A percentile compares a stretch with the other conserved stretches of the same genome.
phyloP scores from a whole-genome alignment of 2,797 vertebrate species.

The Glossophaga mutica region DNA sequence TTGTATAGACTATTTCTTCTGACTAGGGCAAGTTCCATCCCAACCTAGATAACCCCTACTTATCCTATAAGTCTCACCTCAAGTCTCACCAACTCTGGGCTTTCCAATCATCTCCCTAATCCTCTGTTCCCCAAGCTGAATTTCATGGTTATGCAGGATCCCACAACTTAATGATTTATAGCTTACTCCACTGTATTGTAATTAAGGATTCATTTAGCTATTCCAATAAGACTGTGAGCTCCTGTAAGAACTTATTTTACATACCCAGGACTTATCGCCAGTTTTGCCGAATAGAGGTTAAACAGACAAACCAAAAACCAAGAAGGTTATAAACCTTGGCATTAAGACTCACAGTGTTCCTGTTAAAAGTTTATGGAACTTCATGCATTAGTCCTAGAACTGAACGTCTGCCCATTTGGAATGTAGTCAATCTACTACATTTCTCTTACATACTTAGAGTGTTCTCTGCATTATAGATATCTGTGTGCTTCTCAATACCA shows the following conservation, averaged over 20 bases:
- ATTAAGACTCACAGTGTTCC: not conserved
- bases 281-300: not conserved
- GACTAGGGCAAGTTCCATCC: not conserved
- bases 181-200: not conserved
- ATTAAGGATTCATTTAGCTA: slow-evolving; percentile 13
- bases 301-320: slow-evolving; percentile 18
- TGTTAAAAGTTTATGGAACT: not conserved
- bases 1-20: not conserved
- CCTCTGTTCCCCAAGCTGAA: not conserved
- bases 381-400: not conserved
- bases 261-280: not conserved
- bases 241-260: slow-evolving; percentile 8
- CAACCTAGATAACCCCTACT: not conserved
- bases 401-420: not conserved
- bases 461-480: not conserved
- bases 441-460: not conserved
- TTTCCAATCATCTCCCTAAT: not conserved
- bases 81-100: not conserved
- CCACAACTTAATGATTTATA: not conserved
- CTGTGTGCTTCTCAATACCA: not conserved
- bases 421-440: not conserved
- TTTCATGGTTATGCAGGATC: not conserved
- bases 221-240: not conserved
- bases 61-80: not conserved
- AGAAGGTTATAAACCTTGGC: not conserved